phyloP scores from a whole-genome alignment of 2,797 vertebrate genomes.

The Pangasius djambal region DNA sequence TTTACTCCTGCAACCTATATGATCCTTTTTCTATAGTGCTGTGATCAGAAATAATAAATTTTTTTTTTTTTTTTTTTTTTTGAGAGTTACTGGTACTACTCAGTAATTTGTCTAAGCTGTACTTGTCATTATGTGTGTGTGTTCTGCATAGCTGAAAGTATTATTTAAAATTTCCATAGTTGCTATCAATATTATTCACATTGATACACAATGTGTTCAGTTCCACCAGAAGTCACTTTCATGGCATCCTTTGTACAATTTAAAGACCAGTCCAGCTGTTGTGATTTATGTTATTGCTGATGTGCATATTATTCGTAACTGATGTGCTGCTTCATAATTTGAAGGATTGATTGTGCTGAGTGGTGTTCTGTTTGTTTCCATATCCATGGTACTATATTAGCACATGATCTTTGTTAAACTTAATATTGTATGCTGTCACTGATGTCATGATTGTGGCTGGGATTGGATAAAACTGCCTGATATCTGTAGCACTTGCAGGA shows the following conservation, averaged over 20 bases:
- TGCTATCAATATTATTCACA: conserved; percentile 27
- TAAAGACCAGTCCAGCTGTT: conserved; percentile 5
- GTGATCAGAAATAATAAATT: conserved; percentile 28
- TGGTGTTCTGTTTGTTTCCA: conserved; percentile 1
- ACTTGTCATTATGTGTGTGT: conserved; percentile 44
- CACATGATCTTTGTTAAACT: neutral
- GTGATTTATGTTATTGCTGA: neutral
- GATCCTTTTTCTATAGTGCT: conserved; percentile 56
- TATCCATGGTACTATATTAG: neutral
- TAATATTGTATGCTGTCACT: conserved; percentile 38
- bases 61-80: conserved; percentile 46
- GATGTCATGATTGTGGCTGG: conserved; percentile 59
- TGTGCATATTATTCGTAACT: conserved; percentile 23
- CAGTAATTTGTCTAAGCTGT: conserved; percentile 57
- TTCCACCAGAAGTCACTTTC: conserved; percentile 45
- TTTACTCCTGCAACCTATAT: conserved; percentile 17
- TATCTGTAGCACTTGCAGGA: conserved; percentile 52
- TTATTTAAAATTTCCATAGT: conserved; percentile 47
- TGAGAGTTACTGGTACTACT: conserved; percentile 49
- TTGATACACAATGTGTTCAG: neutral
- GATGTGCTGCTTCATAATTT: conserved; percentile 13
- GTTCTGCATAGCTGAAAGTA: conserved; percentile 45
- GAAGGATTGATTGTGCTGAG: conserved; percentile 25
- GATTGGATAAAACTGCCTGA: conserved; percentile 9
- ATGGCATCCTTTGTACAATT: conserved; percentile 3